Conservation (phyloP, 2,113 vertebrate species). For the Gracilinanus agilis region DNA sequence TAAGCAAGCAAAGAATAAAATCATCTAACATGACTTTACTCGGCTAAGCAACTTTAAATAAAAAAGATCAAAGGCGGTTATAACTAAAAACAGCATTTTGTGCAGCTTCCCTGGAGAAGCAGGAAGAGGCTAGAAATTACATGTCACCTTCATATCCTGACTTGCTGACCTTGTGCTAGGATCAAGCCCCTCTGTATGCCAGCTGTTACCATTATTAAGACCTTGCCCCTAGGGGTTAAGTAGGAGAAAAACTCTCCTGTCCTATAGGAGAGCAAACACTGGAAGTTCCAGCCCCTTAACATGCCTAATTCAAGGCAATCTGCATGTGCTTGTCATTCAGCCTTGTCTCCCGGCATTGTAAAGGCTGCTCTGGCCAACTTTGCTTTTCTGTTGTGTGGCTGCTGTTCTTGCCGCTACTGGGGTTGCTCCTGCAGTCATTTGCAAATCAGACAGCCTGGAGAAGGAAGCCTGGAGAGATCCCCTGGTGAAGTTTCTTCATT, state of each 20-base stretch:
- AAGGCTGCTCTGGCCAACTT: conserved; percentile 44
- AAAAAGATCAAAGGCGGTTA: conserved; percentile 70
- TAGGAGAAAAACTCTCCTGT: conserved; percentile 67
- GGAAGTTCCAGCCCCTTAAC: conserved; percentile 77
- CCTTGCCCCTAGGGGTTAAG: conserved; percentile 76
- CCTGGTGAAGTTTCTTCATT: not conserved
- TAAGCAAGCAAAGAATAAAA: conserved; percentile 53
- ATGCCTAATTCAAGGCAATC: conserved; percentile 68
- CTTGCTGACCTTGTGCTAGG: conserved; percentile 76
- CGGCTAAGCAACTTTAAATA: conserved; percentile 51
- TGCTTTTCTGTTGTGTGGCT: conserved; percentile 43
- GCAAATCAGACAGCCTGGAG: not conserved
- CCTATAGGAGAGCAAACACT: conserved; percentile 72
- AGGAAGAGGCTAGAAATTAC: conserved; percentile 83
- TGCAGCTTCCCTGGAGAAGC: conserved; percentile 68
- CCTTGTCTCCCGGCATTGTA: conserved; percentile 38
- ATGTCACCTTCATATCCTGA: conserved; percentile 83
- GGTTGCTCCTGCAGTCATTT: not conserved
- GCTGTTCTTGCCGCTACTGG: not conserved
- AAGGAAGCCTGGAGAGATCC: conserved; percentile 2
- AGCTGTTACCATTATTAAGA: conserved; percentile 82
- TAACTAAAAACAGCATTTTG: conserved; percentile 73
- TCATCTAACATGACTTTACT: conserved; percentile 56
- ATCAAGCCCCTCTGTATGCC: conserved; percentile 73
- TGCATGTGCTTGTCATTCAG: conserved; percentile 79